phyloP scores from a whole-genome alignment of 2,888 invertebrate genomes.

The Parnassius orleans region DNA sequence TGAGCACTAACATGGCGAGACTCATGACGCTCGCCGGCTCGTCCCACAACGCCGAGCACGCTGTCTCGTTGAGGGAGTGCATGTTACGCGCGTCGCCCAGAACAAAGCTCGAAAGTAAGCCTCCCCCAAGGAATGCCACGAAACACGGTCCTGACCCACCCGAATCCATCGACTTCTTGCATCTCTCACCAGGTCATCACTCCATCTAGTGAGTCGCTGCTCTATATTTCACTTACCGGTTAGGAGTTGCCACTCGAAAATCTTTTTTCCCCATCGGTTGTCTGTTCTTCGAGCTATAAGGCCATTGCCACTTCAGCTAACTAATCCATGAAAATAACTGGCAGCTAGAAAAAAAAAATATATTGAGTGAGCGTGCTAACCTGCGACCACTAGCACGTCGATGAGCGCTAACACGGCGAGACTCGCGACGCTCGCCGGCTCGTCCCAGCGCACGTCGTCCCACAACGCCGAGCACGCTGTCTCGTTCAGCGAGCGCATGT shows the following conservation, averaged over 20 bases:
- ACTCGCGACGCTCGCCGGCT: slow-evolving; percentile 87
- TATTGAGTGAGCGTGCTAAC: slow-evolving; percentile 48
- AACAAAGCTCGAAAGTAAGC: slow-evolving; percentile 50
- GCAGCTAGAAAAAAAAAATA: neutral
- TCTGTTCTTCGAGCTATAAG: too few relatives aligned
- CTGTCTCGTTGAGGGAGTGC: slow-evolving; percentile 89
- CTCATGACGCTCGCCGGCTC: slow-evolving; percentile 88
- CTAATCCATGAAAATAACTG: too few relatives aligned
- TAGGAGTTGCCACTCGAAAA: too few relatives aligned
- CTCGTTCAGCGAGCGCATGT: slow-evolving; percentile 89
- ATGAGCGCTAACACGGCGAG: slow-evolving; percentile 90
- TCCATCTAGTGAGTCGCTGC: too few relatives aligned
- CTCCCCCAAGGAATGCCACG: too few relatives aligned
- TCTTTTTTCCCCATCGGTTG: too few relatives aligned
- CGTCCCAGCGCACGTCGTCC: slow-evolving; percentile 90
- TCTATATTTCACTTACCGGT: too few relatives aligned
- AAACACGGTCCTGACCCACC: too few relatives aligned
- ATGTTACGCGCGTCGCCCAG: slow-evolving; percentile 75
- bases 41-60: slow-evolving; percentile 90
- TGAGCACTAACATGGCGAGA: slow-evolving; percentile 88
- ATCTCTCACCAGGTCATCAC: too few relatives aligned
- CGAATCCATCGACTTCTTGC: too few relatives aligned
- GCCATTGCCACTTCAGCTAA: too few relatives aligned
- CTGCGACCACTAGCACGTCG: slow-evolving; percentile 93
- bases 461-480: slow-evolving; percentile 90